Conservation (phyloP, 2,888 invertebrate species). For the Biston stratarius region DNA sequence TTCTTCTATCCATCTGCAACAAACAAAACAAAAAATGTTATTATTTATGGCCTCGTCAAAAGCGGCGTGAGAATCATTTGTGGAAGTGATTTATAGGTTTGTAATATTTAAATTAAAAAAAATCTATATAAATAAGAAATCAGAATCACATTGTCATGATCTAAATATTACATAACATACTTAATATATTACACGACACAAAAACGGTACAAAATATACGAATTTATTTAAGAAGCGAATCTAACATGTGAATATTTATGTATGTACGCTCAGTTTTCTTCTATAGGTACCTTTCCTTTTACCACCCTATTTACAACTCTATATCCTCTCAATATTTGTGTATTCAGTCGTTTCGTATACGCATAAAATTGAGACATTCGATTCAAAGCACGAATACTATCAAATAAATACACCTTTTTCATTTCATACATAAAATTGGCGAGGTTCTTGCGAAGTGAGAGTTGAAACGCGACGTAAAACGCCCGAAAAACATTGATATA, state of each 20-base stretch:
- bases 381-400: conserved; percentile 30
- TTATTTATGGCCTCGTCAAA: too few relatives aligned
- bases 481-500: conserved; percentile 33
- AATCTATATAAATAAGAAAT: too few relatives aligned
- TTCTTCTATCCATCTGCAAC: conserved; percentile 70
- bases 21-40: conserved; percentile 38
- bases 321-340: conserved; percentile 16
- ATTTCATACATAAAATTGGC: conserved; percentile 27
- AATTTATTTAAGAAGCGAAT: not conserved
- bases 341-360: conserved; percentile 16
- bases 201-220: too few relatives aligned
- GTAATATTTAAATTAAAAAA: too few relatives aligned
- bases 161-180: too few relatives aligned
- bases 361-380: conserved; percentile 27
- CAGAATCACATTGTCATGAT: too few relatives aligned
- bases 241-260: not conserved
- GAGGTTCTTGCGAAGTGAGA: conserved; percentile 36
- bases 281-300: conserved; percentile 4
- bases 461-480: conserved; percentile 37
- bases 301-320: conserved; percentile 21
- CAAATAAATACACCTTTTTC: conserved; percentile 36
- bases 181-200: too few relatives aligned
- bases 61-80: too few relatives aligned
- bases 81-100: too few relatives aligned
- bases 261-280: not conserved